Percentiles rank a stretch among this genome's conserved stretches.
Conservation (phyloP, 2,888 invertebrate genomes). For the Lottia scabra region DNA sequence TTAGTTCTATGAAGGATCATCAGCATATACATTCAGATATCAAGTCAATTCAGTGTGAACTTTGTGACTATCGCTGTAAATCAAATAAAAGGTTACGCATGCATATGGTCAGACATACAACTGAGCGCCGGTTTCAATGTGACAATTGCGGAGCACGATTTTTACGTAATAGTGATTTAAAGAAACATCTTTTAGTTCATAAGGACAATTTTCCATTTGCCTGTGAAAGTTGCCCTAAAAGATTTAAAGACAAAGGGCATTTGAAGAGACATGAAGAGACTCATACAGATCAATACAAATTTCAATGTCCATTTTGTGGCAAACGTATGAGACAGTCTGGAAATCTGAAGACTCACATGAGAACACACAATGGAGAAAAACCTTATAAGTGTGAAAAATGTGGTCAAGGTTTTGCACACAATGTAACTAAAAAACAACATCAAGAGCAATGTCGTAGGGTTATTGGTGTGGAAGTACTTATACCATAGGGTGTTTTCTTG, state of each 20-base stretch:
- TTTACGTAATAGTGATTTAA: background rate
- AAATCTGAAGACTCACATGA: background rate
- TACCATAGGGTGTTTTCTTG: no score
- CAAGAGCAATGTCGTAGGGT: background rate
- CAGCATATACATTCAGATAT: background rate
- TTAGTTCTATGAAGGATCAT: background rate
- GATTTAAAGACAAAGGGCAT: background rate
- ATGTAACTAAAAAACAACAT: background rate
- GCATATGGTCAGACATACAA: background rate
- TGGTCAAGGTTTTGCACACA: background rate
- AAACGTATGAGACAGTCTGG: background rate
- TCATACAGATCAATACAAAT: constrained; percentile 2
- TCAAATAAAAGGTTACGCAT: background rate
- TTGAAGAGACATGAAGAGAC: background rate
- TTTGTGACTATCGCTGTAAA: background rate
- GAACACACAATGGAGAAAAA: constrained; percentile 6
- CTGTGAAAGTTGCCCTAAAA: background rate
- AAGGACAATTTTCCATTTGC: background rate
- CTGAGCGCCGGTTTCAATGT: background rate
- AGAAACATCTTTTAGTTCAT: background rate
- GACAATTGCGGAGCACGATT: background rate
- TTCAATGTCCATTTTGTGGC: background rate
- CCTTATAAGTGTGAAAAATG: background rate
- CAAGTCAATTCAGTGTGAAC: background rate
- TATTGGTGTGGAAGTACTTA: no score